Conservation (phyloP, 1,140 invertebrate species). For the Solenopsis fugax region DNA sequence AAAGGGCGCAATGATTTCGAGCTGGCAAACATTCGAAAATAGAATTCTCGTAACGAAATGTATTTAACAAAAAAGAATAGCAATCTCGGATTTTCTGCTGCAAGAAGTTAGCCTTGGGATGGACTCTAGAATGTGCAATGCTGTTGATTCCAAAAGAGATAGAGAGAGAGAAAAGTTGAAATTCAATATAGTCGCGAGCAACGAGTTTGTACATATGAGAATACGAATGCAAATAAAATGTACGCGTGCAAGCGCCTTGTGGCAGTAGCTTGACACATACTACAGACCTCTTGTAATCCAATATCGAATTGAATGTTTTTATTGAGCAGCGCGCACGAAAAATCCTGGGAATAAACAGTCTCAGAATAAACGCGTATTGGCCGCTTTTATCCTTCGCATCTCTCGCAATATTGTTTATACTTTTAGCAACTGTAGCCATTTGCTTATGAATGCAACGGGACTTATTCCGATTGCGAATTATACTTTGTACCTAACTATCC, state of each 20-base stretch:
- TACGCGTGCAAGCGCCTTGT: conserved; percentile 23
- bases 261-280: conserved; percentile 44
- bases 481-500: conserved; percentile 9
- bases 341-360: not conserved
- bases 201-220: conserved; percentile 39
- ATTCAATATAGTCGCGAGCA: conserved; percentile 57
- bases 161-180: conserved; percentile 18
- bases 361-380: not conserved
- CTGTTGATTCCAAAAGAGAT: conserved; percentile 34
- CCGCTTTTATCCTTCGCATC: not conserved
- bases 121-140: conserved; percentile 47
- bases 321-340: not conserved
- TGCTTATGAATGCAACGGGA: conserved; percentile 28
- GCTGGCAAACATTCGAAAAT: not conserved
- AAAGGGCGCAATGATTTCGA: conserved; percentile 10
- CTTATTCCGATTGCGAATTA: conserved; percentile 18
- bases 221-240: conserved; percentile 39
- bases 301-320: conserved; percentile 49
- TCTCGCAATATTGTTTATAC: conserved; percentile 31
- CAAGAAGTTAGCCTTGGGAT: conserved; percentile 51
- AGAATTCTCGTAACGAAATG: conserved; percentile 37
- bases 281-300: conserved; percentile 14
- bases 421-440: not conserved
- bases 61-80: conserved; percentile 56
- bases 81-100: conserved; percentile 57